Evolutionary conservation across 2,888 invertebrate species (phyloP).

Genomic region (Sesia apiformis): DNA sequence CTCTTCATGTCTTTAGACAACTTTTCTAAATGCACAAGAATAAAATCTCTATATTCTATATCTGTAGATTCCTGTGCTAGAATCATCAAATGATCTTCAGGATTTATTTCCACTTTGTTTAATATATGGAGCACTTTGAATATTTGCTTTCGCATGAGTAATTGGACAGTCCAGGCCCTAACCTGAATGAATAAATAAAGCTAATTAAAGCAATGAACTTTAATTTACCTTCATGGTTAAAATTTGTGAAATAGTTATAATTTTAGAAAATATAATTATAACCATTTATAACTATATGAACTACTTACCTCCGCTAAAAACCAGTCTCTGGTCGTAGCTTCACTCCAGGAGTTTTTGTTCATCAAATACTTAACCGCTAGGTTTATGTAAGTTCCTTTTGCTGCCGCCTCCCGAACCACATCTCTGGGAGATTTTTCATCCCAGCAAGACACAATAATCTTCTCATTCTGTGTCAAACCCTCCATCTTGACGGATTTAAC

Average conservation of each 20-base stretch:
- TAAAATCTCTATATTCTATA: constrained; percentile 76
- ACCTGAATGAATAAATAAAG: constrained; percentile 50
- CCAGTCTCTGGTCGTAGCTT: constrained; percentile 68
- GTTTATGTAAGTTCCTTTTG: constrained; percentile 77
- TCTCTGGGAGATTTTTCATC: constrained; percentile 76
- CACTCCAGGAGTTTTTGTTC: constrained; percentile 67
- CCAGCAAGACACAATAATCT: constrained; percentile 80
- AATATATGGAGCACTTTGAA: constrained; percentile 78
- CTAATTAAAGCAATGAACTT: background rate
- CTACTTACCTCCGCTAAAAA: constrained; percentile 70
- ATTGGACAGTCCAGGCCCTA: constrained; percentile 76
- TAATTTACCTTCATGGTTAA: background rate
- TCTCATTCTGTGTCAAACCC: constrained; percentile 70
- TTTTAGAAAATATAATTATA: no score
- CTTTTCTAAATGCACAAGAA: constrained; percentile 78
- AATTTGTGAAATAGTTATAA: background rate
- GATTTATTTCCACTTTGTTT: constrained; percentile 75
- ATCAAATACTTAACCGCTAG: constrained; percentile 76
- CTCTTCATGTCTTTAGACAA: constrained; percentile 48
- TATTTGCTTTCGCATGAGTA: constrained; percentile 76
- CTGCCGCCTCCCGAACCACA: constrained; percentile 79
- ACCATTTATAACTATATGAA: no score
- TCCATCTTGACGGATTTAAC: constrained; percentile 49
- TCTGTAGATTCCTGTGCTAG: constrained; percentile 75
- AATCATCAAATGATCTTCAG: constrained; percentile 70